phyloP scores from a whole-genome alignment of 2,797 vertebrate species.

The Propithecus deckenii region DNA sequence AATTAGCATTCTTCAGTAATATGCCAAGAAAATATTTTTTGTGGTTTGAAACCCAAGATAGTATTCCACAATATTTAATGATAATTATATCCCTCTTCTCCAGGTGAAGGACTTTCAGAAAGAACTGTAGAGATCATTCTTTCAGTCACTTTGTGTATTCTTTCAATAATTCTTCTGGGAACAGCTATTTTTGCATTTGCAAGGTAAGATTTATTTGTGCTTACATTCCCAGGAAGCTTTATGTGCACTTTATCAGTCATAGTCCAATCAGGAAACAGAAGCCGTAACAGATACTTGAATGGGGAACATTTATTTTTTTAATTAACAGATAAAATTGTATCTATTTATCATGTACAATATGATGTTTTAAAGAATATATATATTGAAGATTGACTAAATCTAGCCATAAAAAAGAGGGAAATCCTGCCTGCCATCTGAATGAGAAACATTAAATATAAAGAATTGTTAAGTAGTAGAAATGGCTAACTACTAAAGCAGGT shows the following conservation, averaged over 20 bases:
- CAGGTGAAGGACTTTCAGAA: conserved; percentile 91
- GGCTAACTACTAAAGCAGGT: neutral
- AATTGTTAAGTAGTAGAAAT: neutral
- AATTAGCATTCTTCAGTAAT: neutral
- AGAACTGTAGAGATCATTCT: conserved; percentile 95
- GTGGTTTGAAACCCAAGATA: neutral
- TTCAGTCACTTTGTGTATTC: conserved; percentile 94
- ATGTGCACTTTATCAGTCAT: neutral
- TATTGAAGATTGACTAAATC: neutral
- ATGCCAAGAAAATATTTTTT: neutral
- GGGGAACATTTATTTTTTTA: neutral
- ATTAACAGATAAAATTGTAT: neutral
- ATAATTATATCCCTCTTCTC: conserved; percentile 56
- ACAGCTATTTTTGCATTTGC: conserved; percentile 93
- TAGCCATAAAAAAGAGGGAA: neutral
- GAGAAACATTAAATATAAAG: neutral
- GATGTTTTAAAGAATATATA: neutral
- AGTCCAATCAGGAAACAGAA: neutral
- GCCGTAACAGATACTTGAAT: neutral
- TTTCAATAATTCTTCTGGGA: conserved; percentile 92
- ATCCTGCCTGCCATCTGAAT: neutral
- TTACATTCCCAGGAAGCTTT: neutral
- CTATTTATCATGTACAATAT: neutral
- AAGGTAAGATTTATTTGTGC: conserved; percentile 87
- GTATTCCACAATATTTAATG: neutral